phyloP scores from a whole-genome alignment of 2,797 vertebrate species.

The Chromis chromis region DNA sequence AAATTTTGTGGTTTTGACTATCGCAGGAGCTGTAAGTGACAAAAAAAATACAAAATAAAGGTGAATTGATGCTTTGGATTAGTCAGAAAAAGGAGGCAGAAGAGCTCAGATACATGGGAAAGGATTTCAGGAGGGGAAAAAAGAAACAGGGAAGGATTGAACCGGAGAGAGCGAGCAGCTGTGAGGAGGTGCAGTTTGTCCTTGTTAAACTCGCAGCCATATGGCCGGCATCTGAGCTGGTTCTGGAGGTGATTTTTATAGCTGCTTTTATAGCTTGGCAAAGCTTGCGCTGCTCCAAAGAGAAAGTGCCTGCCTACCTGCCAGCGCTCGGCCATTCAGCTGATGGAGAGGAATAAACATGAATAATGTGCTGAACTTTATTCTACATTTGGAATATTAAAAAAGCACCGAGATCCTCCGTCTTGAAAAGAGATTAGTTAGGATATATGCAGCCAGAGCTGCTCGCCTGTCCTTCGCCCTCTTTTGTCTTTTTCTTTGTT shows the following conservation, averaged over 20 bases:
- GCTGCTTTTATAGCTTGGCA: conserved; percentile 78
- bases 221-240: conserved; percentile 81
- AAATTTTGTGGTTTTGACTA: neutral
- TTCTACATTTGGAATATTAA: conserved; percentile 68
- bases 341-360: conserved; percentile 71
- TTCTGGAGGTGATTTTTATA: conserved; percentile 81
- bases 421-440: conserved; percentile 58
- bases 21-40: neutral
- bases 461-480: conserved; percentile 1
- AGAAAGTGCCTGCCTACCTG: conserved; percentile 73
- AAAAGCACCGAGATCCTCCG: conserved; percentile 26
- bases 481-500: conserved; percentile 41
- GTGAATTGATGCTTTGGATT: neutral
- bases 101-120: conserved; percentile 24
- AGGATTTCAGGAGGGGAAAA: conserved; percentile 16
- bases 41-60: conserved; percentile 2
- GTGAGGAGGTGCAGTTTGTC: conserved; percentile 77
- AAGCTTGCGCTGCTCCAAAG: conserved; percentile 59
- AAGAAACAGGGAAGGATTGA: conserved; percentile 35
- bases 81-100: conserved; percentile 18
- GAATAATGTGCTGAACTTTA: conserved; percentile 67
- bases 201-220: conserved; percentile 80
- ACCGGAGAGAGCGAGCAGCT: conserved; percentile 66
- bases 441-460: neutral
- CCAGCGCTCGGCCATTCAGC: conserved; percentile 63